Evolutionary conservation across 2,113 vertebrate genomes (phyloP), one percentile per base, ranked within the genome.

Genomic region (Piaya cayana): DNA sequence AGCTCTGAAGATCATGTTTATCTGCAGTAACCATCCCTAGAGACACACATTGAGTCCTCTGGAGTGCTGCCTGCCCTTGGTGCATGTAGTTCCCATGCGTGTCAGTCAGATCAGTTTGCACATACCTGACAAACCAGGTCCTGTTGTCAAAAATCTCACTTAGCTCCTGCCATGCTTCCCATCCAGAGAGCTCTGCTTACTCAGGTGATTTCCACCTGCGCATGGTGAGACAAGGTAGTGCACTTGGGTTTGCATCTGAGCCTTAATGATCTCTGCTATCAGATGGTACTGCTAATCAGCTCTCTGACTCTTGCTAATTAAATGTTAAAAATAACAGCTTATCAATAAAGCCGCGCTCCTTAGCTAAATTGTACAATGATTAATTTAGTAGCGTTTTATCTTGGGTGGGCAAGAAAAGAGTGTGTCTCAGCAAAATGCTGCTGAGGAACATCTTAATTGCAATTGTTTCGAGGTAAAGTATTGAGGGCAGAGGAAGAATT

Each of bases 371-470:
- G 59, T 65, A 29, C 42, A 49, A 21, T 70, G 68, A 92, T 82
- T 83, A 70, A 79, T 90, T 95, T n/a, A 79, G 30, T 43, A 62
- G 15, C 5, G 1, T 92, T 83, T 95, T 86, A 94, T 62, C 63
- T 37, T 87, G 34, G 43, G 6, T 70, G 56, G 55, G 12, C 45
- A 86, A 76, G 55, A 82, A 75, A 97, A 93, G 37, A 96, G 50
- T 29, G 19, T 37, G 29, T 58, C 49, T 95, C 62, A 82, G 80
- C 29, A 95, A 91, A 93, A 55, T 92, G 71, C 68, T 95, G 72
- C 68, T 83, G 64, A 90, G 43, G 65, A 96, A 82, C 32, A 88
- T 96, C 69, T 63, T 93, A 96, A 95, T 58, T 85, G 58, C 95
- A 91, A 47, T 89, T 87, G 60, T 96, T 88, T 96, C 77, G 56